phyloP scores from a whole-genome alignment of 2,797 vertebrate genomes.

The Coccyzus lansbergi region DNA sequence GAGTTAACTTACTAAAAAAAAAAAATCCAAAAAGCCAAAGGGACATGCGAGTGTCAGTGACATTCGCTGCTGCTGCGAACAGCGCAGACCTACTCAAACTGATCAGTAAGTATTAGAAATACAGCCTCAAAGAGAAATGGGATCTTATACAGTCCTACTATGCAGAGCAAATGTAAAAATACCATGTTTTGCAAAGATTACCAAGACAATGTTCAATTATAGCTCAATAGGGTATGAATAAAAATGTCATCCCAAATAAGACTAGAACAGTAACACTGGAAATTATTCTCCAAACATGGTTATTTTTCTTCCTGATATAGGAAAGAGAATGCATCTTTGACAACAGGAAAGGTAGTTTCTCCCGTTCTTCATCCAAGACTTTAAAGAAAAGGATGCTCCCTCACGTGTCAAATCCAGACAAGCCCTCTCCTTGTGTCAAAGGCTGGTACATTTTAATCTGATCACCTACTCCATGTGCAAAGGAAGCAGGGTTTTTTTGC shows the following conservation, averaged over 20 bases:
- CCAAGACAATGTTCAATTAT: not conserved
- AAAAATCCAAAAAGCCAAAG: not conserved
- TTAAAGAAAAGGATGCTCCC: not conserved
- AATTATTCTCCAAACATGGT: not conserved
- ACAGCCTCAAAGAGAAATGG: not conserved
- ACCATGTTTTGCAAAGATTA: not conserved
- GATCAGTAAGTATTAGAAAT: not conserved
- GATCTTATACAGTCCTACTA: not conserved
- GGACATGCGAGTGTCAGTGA: rapidly evolving
- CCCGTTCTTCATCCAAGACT: not conserved
- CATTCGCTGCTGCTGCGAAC: not conserved
- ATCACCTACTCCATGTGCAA: not conserved
- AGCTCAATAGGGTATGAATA: not conserved
- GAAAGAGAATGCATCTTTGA: not conserved
- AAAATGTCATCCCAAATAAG: not conserved
- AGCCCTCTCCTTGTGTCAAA: not conserved
- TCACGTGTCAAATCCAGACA: not conserved
- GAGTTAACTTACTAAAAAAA: not conserved
- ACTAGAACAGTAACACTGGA: not conserved
- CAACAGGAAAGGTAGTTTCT: rapidly evolving
- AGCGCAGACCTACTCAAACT: not conserved
- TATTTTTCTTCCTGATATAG: not conserved
- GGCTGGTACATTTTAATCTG: not conserved
- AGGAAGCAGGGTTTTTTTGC: not conserved
- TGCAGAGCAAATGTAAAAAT: not conserved